Evolutionary conservation across 35 echinoderm and acorn worm genomes (phyloP), one percentile per base, ranked within the genome.

Genomic region (Ptychodera flava): DNA sequence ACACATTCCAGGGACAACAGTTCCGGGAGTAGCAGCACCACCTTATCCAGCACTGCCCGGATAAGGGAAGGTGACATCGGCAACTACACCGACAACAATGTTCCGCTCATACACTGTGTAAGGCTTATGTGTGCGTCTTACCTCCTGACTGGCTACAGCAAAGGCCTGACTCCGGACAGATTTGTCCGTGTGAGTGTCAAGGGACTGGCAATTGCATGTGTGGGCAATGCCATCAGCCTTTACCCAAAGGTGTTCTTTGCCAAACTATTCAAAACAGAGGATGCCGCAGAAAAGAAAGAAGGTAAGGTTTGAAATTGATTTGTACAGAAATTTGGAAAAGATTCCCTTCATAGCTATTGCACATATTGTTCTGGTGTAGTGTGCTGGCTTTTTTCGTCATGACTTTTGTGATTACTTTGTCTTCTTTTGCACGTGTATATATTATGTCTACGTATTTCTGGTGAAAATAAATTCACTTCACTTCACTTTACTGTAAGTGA

Each of bases 171-270:
- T 28, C 85, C 92, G 38, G 95, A 98, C 82, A 84, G 96, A 35
- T 78, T 80, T 31, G 88, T 91, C 14, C 79, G 96, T 37, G 88
- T 99, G 86, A 99, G 96, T 88, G 93, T 94, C 0, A 99, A 99
- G 37, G 87, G 87, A 15, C 83, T 99, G 36, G 90, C 93, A 28
- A 36, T 94, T 30, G 85, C 90, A 30, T 99, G 96, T 89, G 85
- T 91, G 27, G 90, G 90, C 33, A 79, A 84, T 35, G 94, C 92
- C 52, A 83, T 92, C 1, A 86, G 91, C 28, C 87, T 99, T 76
- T 85, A 90, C 35, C 96, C 96, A 84, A 93, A 87, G 80, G 30
- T 92, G 16, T 91, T 99, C 80, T 94, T 92, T 82, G 80, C 86
- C 31, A 86, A 79, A 35, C 77, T 99, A 37, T 99, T 92, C 88